Percentiles rank a stretch among this genome's conserved stretches.
Conservation (phyloP, 2,797 vertebrate species). For the Ctenopoma multispine region DNA sequence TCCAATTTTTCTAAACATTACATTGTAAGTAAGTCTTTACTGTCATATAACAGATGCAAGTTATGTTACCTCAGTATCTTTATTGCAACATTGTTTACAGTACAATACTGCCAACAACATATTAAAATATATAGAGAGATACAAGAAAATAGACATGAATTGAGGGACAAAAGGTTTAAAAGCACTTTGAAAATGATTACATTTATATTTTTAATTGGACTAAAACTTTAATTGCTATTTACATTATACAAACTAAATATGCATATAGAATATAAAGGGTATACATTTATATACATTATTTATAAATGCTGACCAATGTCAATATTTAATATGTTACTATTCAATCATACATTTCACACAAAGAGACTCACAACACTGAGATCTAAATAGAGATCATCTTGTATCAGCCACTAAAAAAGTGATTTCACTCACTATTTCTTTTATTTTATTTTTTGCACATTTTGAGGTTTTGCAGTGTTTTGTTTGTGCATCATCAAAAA, state of each 20-base stretch:
- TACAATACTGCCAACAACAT: constrained; percentile 85
- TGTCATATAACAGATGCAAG: constrained; percentile 7
- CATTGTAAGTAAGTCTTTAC: neutral
- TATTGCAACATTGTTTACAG: constrained; percentile 87
- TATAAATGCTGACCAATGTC: constrained; percentile 85
- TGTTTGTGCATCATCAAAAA: constrained; percentile 25
- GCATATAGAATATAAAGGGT: constrained; percentile 87
- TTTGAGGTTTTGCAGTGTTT: constrained; percentile 36
- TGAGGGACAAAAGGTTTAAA: constrained; percentile 82
- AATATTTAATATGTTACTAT: constrained; percentile 76
- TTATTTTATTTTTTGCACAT: constrained; percentile 28
- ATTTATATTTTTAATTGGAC: constrained; percentile 81
- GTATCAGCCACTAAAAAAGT: constrained; percentile 60
- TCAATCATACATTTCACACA: constrained; percentile 75
- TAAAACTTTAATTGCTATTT: constrained; percentile 85
- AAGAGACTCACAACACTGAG: constrained; percentile 52
- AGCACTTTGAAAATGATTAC: constrained; percentile 86
- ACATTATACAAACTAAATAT: constrained; percentile 89
- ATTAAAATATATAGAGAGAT: constrained; percentile 85
- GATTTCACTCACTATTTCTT: constrained; percentile 28
- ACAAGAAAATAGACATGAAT: constrained; percentile 85
- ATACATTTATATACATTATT: constrained; percentile 88
- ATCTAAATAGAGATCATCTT: constrained; percentile 56
- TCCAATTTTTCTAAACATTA: neutral
- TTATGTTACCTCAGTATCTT: constrained; percentile 79